Base-by-base conservation (phyloP, 2,113 vertebrate species). In the Xiphophorus couchianus region DNA sequence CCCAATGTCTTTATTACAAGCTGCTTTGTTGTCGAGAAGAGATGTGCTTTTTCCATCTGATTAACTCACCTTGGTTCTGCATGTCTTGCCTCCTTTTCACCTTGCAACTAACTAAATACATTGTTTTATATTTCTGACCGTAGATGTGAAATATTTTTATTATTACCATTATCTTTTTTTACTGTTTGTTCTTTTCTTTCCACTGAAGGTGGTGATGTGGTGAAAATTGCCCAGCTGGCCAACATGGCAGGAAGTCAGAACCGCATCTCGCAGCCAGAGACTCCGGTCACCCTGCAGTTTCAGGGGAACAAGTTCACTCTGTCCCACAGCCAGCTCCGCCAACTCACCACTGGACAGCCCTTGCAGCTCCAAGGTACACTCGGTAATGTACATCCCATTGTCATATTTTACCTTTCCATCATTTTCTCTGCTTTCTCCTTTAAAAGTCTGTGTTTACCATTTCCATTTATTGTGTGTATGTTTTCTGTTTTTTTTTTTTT, bases 301-400 rank as follows among this genome's bases (percentile, higher is more conserved):
- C 97, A 98, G 90, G 97, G 97, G 31, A 98, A 97, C 92, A 98
- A 97, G 86, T 97, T 97, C 77, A 98, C 97, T 7, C 76, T 98
- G 58, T 98, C 97, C 1, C 96, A 96, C 22, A 98, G 96, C 74
- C 97, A 98, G 63, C 95, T 98, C 19, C 96, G 97, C 19, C 97
- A 98, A 91, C 96, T 98, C 74, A 98, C 97, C 39, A 96, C 97
- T 0, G 97, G 97, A 65, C 97, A 98, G 39, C 97, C 96, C 33
- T 88, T 98, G 87, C 97, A 98, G 91, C 94, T 98, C 65, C 97
- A 98, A 96, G 97, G 97, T 97, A 96, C 76, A 84, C 83, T 95
- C n/a, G 0, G 74, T 88, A 89, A 93, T 89, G 90, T 90, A 86
- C 69, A 88, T 73, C 74, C 77, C 67, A 73, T 83, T 33, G 28